A percentile compares a stretch with the other conserved stretches of the same genome.
Conservation (phyloP, 2,888 invertebrate genomes). For the Chaitophorus viminalis region DNA sequence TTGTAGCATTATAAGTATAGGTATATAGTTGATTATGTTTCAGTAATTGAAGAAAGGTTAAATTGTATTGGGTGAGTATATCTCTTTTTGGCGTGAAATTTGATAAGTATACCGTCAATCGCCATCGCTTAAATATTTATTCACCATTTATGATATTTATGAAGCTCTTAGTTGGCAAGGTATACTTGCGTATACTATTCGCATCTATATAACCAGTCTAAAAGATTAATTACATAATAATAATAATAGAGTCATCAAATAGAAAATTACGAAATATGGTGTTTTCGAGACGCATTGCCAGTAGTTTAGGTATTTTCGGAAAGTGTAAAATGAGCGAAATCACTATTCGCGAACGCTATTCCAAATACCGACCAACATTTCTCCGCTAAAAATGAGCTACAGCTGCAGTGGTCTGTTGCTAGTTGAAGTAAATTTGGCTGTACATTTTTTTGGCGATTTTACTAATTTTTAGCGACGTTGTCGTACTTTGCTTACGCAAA, state of each 20-base stretch:
- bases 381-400: not conserved
- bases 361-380: too few relatives aligned
- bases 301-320: not conserved
- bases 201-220: not conserved
- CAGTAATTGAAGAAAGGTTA: too few relatives aligned
- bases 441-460: not conserved
- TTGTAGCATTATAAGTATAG: too few relatives aligned
- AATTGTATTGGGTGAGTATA: too few relatives aligned
- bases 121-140: not conserved
- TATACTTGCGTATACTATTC: not conserved
- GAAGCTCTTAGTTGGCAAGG: not conserved
- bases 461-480: not conserved
- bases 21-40: too few relatives aligned
- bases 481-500: not conserved
- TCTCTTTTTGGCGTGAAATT: too few relatives aligned
- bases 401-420: not conserved
- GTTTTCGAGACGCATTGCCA: not conserved
- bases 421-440: not conserved
- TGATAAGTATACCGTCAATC: not conserved
- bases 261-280: not conserved
- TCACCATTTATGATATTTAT: not conserved
- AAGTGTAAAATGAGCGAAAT: not conserved
- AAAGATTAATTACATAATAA: not conserved
- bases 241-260: not conserved
- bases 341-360: not conserved